Evolutionary conservation across 2,888 invertebrate genomes (phyloP).

Genomic region (Himalopsyche anomala): DNA sequence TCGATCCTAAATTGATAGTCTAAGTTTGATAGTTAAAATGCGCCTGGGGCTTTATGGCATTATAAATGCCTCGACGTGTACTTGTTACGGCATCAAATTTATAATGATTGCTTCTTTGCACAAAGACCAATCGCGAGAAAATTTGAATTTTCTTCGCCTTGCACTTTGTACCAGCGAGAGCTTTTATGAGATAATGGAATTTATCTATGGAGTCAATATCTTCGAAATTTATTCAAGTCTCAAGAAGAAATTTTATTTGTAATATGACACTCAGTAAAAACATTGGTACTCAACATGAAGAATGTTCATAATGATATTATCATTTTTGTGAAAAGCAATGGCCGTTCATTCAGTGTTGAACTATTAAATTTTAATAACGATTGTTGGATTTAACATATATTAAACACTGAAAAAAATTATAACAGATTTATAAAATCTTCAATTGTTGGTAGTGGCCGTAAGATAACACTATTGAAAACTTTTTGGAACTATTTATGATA

Average conservation of each 20-base stretch:
- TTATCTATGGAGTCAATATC: constrained; percentile 46
- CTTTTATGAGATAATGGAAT: constrained; percentile 43
- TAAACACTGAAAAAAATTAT: too few relatives aligned
- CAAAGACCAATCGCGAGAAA: constrained; percentile 63
- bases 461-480: too few relatives aligned
- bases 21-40: constrained; percentile 66
- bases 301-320: too few relatives aligned
- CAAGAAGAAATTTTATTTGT: constrained; percentile 22
- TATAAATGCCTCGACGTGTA: constrained; percentile 60
- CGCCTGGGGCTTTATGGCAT: constrained; percentile 63
- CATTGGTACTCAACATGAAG: too few relatives aligned
- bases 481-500: too few relatives aligned
- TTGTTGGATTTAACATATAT: too few relatives aligned
- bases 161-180: constrained; percentile 28
- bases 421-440: too few relatives aligned
- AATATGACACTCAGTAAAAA: neutral
- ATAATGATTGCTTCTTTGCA: constrained; percentile 64
- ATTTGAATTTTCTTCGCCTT: constrained; percentile 56
- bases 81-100: constrained; percentile 63
- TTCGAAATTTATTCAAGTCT: constrained; percentile 10
- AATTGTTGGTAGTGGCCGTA: too few relatives aligned
- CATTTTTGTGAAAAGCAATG: too few relatives aligned
- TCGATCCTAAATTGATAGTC: constrained; percentile 66
- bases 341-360: too few relatives aligned
- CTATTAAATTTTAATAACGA: too few relatives aligned